phyloP scores from a whole-genome alignment of 2,888 invertebrate species.

The Timema podura region DNA sequence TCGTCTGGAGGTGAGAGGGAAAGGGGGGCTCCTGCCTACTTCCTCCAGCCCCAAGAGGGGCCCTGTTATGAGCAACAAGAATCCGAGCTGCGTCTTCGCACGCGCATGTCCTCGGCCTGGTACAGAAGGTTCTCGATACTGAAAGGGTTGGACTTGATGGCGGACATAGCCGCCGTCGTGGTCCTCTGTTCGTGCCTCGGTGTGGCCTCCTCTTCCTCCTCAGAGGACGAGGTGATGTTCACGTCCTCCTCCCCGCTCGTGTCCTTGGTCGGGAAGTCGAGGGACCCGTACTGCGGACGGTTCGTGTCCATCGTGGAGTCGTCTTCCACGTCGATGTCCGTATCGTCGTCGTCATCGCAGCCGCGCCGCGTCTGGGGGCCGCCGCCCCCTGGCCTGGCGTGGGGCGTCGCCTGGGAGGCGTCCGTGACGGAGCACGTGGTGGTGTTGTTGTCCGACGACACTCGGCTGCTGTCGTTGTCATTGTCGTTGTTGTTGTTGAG shows the following conservation, averaged over 20 bases:
- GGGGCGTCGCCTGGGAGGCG: slow-evolving; percentile 35
- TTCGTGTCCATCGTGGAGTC: slow-evolving; percentile 5
- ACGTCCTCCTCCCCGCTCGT: slow-evolving; percentile 32
- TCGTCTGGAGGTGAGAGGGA: too few species aligned
- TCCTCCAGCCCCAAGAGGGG: too few species aligned
- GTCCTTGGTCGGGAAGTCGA: slow-evolving; percentile 35
- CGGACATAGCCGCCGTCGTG: not conserved
- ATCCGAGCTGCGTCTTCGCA: not conserved
- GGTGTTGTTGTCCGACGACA: slow-evolving; percentile 34
- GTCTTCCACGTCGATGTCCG: slow-evolving; percentile 13
- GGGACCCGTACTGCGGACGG: slow-evolving; percentile 20
- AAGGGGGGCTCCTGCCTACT: too few species aligned
- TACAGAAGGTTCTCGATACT: slow-evolving; percentile 85
- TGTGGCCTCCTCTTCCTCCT: slow-evolving; percentile 48
- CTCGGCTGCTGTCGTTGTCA: too few species aligned
- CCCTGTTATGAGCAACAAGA: slow-evolving; percentile 2
- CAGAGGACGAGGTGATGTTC: slow-evolving; percentile 26
- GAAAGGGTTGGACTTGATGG: slow-evolving; percentile 66
- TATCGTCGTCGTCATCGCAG: slow-evolving; percentile 66
- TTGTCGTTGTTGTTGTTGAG: slow-evolving; percentile 20
- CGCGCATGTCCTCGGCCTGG: slow-evolving; percentile 22
- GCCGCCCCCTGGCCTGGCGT: slow-evolving; percentile 59
- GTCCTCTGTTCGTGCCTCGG: slow-evolving; percentile 46
- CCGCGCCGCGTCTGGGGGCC: slow-evolving; percentile 75
- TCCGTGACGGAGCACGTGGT: slow-evolving; percentile 41